A percentile compares a stretch with the other conserved stretches of the same genome.
Evolutionary conservation across 2,888 invertebrate genomes (phyloP).

Genomic region (Diploptera punctata): DNA sequence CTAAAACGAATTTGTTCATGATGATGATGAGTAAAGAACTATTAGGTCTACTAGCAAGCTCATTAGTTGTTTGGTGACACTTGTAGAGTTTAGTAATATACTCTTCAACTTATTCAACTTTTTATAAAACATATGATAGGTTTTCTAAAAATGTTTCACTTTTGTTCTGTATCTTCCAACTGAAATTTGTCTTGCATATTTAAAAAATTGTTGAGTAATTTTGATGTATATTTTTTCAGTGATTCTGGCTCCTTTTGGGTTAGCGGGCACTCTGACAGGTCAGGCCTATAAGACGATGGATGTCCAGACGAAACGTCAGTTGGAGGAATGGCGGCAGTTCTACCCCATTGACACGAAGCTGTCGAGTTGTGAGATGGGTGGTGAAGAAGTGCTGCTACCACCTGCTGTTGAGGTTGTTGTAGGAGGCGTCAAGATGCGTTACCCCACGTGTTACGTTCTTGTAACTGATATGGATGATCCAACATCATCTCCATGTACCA

Average conservation of each 20-base stretch:
- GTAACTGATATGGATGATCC: conserved; percentile 85
- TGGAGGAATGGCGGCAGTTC: conserved; percentile 95
- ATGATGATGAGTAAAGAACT: too few relatives aligned
- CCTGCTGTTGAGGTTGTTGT: conserved; percentile 70
- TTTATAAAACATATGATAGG: too few relatives aligned
- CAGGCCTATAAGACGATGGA: conserved; percentile 71
- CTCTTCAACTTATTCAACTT: too few relatives aligned
- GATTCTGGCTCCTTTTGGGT: conserved; percentile 93
- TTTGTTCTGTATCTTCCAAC: too few relatives aligned
- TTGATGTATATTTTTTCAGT: too few relatives aligned
- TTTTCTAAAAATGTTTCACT: too few relatives aligned
- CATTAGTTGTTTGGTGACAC: too few relatives aligned
- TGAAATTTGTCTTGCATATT: too few relatives aligned
- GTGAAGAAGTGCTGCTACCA: conserved; percentile 58
- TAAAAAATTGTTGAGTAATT: too few relatives aligned
- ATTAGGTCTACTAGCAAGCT: too few relatives aligned
- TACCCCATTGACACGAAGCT: conserved; percentile 80
- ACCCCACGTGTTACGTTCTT: conserved; percentile 94
- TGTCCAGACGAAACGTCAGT: conserved; percentile 74
- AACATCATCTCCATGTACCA: conserved; percentile 43
- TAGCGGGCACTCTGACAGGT: conserved; percentile 91
- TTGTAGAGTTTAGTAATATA: too few relatives aligned
- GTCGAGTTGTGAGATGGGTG: conserved; percentile 59
- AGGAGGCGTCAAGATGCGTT: conserved; percentile 93
- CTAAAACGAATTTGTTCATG: too few relatives aligned